Percentiles rank a stretch among this genome's conserved stretches.
These are phyloP conservation scores for Sarcophaga carnaria DNA, from an alignment of 2,888 invertebrate genomes.

Conservation along the genomic window DNA sequence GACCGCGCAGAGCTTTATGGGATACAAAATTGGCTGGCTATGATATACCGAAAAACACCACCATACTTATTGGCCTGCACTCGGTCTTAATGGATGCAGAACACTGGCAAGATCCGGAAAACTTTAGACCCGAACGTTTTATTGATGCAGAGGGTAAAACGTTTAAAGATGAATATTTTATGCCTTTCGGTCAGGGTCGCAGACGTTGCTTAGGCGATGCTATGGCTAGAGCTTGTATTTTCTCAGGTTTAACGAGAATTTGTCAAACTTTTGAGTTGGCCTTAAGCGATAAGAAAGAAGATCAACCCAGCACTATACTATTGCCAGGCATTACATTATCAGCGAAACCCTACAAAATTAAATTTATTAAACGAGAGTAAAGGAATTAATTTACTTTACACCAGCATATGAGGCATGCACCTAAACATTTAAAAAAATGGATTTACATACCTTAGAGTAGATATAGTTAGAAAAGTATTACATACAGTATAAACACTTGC, in stretches of 20 bases:
- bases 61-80: constrained; percentile 83
- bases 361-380: constrained; percentile 75
- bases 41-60: constrained; percentile 83
- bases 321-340: constrained; percentile 84
- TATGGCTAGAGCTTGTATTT: constrained; percentile 85
- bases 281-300: constrained; percentile 78
- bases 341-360: constrained; percentile 83
- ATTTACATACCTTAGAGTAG: not conserved
- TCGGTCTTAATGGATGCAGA: constrained; percentile 84
- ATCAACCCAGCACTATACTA: constrained; percentile 81
- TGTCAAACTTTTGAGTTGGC: constrained; percentile 83
- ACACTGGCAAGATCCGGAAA: constrained; percentile 85
- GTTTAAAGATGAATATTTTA: constrained; percentile 78
- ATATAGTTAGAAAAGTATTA: not conserved
- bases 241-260: constrained; percentile 85
- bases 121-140: constrained; percentile 86
- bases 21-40: constrained; percentile 84
- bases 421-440: not conserved
- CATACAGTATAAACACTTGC: no score
- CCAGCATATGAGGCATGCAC: not conserved
- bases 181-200: constrained; percentile 83
- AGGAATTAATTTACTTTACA: not conserved
- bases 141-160: constrained; percentile 79
- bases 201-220: constrained; percentile 86
- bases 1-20: constrained; percentile 83